These are phyloP conservation scores for Oscheius sp. DNA, from an alignment of 1,140 invertebrate genomes.

Conservation along the genomic window DNA sequence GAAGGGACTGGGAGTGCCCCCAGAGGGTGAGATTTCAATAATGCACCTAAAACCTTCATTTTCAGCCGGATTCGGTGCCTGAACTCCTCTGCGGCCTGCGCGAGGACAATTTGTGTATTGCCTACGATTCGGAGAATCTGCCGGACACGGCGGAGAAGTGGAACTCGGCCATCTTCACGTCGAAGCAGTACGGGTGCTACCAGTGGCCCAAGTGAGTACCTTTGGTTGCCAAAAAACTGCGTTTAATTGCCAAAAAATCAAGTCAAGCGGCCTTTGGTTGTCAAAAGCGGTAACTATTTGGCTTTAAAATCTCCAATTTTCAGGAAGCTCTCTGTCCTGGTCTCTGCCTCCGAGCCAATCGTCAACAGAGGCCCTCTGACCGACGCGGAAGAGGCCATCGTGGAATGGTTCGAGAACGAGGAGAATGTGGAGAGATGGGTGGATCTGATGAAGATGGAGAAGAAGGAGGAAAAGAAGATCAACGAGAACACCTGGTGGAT, in stretches of 20 bases:
- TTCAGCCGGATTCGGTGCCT: neutral
- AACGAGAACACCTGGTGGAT: neutral
- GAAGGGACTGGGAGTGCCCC: constrained; percentile 1
- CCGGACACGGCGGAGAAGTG: constrained; percentile 3
- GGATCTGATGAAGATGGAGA: neutral
- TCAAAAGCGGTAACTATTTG: no score
- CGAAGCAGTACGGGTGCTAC: neutral
- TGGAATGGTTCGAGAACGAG: neutral
- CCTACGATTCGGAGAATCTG: constrained; percentile 4
- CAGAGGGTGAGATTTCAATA: neutral
- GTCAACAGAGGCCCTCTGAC: neutral
- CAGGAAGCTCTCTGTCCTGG: constrained; percentile 2
- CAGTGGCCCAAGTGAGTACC: constrained; percentile 1
- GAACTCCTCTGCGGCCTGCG: neutral
- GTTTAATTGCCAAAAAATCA: no score
- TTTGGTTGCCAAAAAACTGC: no score
- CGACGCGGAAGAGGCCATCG: constrained; percentile 2
- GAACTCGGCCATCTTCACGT: neutral
- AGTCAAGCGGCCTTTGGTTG: no score
- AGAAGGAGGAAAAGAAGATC: neutral
- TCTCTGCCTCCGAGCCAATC: neutral
- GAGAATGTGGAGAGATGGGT: neutral
- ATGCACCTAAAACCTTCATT: neutral
- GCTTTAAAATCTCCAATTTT: neutral
- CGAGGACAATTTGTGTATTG: neutral